A percentile compares a stretch with the other conserved stretches of the same genome.
These are phyloP conservation scores for Trochalopteron elliotii DNA, from an alignment of 2,113 vertebrate genomes.

Conservation along the genomic window DNA sequence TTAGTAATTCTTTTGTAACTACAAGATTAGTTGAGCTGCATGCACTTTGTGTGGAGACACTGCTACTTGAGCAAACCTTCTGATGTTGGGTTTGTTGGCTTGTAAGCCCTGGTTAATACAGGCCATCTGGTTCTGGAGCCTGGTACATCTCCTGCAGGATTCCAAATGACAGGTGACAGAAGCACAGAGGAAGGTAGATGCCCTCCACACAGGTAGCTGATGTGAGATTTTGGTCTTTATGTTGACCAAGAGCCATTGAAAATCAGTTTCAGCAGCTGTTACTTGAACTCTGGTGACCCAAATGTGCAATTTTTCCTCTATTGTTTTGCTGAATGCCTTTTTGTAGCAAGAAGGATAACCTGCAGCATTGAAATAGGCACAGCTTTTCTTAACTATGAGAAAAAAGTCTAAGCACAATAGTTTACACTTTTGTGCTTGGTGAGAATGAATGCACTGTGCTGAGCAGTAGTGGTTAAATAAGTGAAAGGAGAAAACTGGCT, in stretches of 20 bases:
- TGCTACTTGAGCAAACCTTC: neutral
- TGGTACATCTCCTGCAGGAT: neutral
- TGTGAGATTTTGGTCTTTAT: neutral
- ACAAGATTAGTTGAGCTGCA: neutral
- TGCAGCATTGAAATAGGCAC: neutral
- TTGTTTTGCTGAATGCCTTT: neutral
- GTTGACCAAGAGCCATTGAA: neutral
- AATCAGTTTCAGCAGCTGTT: neutral
- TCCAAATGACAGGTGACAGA: neutral
- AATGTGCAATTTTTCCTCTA: neutral
- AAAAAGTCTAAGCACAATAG: neutral
- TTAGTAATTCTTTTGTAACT: neutral
- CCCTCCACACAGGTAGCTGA: neutral
- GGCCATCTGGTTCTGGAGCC: neutral
- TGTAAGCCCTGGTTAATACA: neutral
- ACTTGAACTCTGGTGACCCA: neutral
- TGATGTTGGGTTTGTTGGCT: neutral
- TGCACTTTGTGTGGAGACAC: conserved; percentile 14
- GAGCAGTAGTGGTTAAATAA: neutral
- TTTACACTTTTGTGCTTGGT: neutral
- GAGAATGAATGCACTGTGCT: neutral
- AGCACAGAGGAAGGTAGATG: neutral
- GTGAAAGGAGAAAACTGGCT: neutral
- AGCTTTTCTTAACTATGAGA: neutral
- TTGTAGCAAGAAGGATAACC: neutral